A percentile compares a stretch with the other conserved stretches of the same genome.
Conservation (phyloP, 2,113 vertebrate species). For the Rhodinocichla rosea region DNA sequence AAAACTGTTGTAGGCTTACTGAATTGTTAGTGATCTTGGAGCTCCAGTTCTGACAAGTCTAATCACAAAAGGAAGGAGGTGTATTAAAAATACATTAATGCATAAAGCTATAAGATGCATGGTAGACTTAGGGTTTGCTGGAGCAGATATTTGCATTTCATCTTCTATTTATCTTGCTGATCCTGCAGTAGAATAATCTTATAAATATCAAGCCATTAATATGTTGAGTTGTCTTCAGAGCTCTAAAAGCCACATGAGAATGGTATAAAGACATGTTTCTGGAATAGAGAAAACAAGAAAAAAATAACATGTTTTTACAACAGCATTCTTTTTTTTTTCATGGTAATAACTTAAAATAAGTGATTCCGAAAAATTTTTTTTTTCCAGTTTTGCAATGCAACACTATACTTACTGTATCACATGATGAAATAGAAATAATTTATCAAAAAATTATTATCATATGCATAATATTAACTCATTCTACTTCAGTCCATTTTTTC, state of each 20-base stretch:
- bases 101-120: background rate
- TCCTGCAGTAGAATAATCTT: slow-evolving; percentile 37
- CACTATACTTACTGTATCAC: background rate
- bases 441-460: background rate
- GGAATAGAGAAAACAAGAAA: background rate
- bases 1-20: background rate
- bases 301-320: background rate
- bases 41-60: slow-evolving; percentile 15
- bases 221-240: slow-evolving; percentile 50
- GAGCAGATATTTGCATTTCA: slow-evolving; percentile 36
- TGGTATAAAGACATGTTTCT: slow-evolving; percentile 26
- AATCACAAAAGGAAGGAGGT: background rate
- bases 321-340: background rate
- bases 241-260: slow-evolving; percentile 59
- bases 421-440: background rate
- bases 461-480: background rate
- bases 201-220: slow-evolving; percentile 69
- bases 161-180: slow-evolving; percentile 32
- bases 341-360: background rate
- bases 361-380: background rate
- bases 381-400: background rate
- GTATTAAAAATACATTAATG: slow-evolving; percentile 43
- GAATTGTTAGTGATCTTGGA: background rate
- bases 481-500: background rate
- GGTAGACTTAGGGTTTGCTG: background rate